phyloP scores from a whole-genome alignment of 2,888 invertebrate species.

The Druceiella hillmani region DNA sequence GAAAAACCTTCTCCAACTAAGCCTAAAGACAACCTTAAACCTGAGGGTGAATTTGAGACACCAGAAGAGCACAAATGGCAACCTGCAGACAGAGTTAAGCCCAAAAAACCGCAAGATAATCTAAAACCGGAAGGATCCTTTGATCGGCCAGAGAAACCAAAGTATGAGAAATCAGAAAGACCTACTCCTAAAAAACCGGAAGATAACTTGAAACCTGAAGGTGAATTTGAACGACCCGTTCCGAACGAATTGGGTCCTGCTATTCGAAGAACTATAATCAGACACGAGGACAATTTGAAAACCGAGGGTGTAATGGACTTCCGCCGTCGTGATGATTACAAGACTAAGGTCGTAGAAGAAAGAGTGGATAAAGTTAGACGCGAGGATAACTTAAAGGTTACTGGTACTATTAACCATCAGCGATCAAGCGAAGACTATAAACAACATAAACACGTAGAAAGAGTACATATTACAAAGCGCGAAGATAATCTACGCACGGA shows the following conservation, averaged over 20 bases:
- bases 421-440: constrained; percentile 54
- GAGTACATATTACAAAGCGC: constrained; percentile 45
- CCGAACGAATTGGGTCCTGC: constrained; percentile 37
- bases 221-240: constrained; percentile 45
- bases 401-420: constrained; percentile 53
- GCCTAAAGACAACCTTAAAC: constrained; percentile 33
- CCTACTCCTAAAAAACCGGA: constrained; percentile 28
- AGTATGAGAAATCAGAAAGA: constrained; percentile 24
- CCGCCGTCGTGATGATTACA: constrained; percentile 13
- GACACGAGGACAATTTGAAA: constrained; percentile 38
- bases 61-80: constrained; percentile 35
- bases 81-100: constrained; percentile 31
- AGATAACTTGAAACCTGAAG: constrained; percentile 61
- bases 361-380: constrained; percentile 55
- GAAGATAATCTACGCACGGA: constrained; percentile 56
- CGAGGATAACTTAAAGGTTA: constrained; percentile 64
- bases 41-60: constrained; percentile 50
- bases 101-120: constrained; percentile 30
- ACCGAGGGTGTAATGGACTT: constrained; percentile 39
- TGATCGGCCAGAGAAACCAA: constrained; percentile 36
- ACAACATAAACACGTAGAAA: constrained; percentile 49
- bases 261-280: constrained; percentile 38
- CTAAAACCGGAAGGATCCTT: constrained; percentile 49
- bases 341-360: constrained; percentile 52
- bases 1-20: constrained; percentile 28